Evolutionary conservation across 2,113 vertebrate species (phyloP), one percentile per base, ranked within the genome.

Genomic region (Pomatostomus ruficeps): DNA sequence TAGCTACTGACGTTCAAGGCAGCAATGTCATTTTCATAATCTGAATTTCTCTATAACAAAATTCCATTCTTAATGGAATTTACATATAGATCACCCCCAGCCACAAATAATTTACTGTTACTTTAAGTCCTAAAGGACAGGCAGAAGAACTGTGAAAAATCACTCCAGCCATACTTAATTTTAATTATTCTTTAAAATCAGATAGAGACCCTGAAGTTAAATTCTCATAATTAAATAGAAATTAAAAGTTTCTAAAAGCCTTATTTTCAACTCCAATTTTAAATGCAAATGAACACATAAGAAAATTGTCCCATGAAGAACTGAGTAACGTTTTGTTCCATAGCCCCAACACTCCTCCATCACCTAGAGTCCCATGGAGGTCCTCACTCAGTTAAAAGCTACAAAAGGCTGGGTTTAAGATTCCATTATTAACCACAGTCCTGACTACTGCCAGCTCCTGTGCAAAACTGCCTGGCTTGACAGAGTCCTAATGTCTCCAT

Each of bases 111-210:
- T 98, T 98, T 98, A 98, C 98, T 98, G 97, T 98, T 98, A 98
- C 97, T 97, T 97, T 97, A 98, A 97, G 97, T 98, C 98, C 98
- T 98, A 96, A 97, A 98, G 98, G 99, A 99, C 98, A 98, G 91
- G 93, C 96, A 93, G 97, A 96, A 97, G 97, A 84, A 93, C 97
- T 97, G 95, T 97, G 96, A 97, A 98, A 98, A 99, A 98, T 98
- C 98, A 98, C 97, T 97, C 98, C 97, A 98, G 98, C 98, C 98
- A 97, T 98, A 98, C 98, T 99, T 98, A 98, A 98, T 98, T 99
- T 99, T 99, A 99, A 99, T 99, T 99, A 99, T 99, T 98, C 98
- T 98, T 98, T 98, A 98, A 98, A 98, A 98, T 98, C 97, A 98
- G 98, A 98, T 98, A 98, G 97, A 98, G 98, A 97, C 98, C 99